Conservation (phyloP, 2,888 invertebrate species). For the Pammene fasciana region DNA sequence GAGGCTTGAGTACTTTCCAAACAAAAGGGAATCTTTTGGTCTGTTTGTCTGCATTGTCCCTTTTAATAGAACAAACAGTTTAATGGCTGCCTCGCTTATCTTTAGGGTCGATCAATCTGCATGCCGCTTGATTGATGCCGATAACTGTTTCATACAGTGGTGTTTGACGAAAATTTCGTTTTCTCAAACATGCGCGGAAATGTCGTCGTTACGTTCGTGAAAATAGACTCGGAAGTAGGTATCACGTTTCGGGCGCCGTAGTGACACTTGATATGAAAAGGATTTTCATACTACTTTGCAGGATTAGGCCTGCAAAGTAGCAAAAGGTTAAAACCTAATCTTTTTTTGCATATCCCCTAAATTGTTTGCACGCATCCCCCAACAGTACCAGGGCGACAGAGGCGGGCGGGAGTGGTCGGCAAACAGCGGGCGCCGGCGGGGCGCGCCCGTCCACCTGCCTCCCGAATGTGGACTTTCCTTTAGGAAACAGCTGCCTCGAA, state of each 20-base stretch:
- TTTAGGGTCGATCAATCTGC: conserved; percentile 50
- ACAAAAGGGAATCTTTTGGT: conserved; percentile 57
- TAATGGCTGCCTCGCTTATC: conserved; percentile 58
- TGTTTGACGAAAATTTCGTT: too few species aligned
- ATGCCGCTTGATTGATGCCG: conserved; percentile 23
- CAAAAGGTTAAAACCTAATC: too few species aligned
- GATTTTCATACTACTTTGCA: too few species aligned
- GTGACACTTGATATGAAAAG: too few species aligned
- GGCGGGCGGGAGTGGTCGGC: conserved; percentile 69
- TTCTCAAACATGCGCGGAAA: too few species aligned
- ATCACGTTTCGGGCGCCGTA: too few species aligned
- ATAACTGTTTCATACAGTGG: not conserved
- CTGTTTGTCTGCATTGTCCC: conserved; percentile 71
- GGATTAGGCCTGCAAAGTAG: too few species aligned
- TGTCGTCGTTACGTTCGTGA: too few species aligned
- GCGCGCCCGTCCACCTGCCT: conserved; percentile 64
- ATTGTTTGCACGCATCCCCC: conserved; percentile 61
- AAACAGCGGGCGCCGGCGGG: conserved; percentile 71
- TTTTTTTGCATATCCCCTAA: conserved; percentile 47
- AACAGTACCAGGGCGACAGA: conserved; percentile 62
- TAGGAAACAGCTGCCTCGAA: conserved; percentile 8
- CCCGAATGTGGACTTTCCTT: conserved; percentile 1
- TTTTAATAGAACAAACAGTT: conserved; percentile 76
- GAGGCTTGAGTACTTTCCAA: conserved; percentile 59
- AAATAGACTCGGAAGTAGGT: too few species aligned